Base-by-base conservation (phyloP, 1,140 invertebrate genomes). In the Diabrotica virgifera region DNA sequence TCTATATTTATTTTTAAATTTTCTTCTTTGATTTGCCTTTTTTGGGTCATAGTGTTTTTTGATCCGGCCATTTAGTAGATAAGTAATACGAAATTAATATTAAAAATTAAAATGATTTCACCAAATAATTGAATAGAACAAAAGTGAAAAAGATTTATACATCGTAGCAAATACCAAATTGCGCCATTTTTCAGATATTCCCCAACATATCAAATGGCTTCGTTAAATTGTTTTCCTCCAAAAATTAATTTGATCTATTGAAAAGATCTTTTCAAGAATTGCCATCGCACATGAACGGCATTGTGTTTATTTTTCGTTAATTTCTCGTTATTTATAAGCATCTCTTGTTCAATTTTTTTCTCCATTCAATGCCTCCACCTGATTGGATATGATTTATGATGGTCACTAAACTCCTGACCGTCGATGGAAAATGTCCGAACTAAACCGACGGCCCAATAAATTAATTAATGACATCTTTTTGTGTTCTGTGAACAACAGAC, bases 381-480 rank as follows among this genome's bases (percentile, higher is more conserved):
- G 40, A 46, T 46, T 46, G 40, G 40, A 46, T 46, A 46, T 46
- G 40, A 46, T 46, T 46, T 46, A 46, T 46, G 40, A n/a, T 10
- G 3, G n/a, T 10, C 40, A 46, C n/a, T n/a, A 46, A 46, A n/a
- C 8, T 46, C 40, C 40, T 46, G 40, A 46, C 40, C n/a, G 40
- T 46, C 8, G 8, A 46, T 46, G 0, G n/a, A 46, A 46, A 46
- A 8, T 46, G 40, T 46, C 24, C 24, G 24, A 4, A 46, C 8
- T 46, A 8, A 46, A 46, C 8, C 40, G 40, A 2, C 40, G 4
- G 40, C 40, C n/a, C 40, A 46, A 46, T 46, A 46, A 46, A 46
- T 46, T 46, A 46, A 46, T 46, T 46, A 46, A 46, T 46, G 40
- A 46, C 40, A 46, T 46, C 40, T 46, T 46, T 46, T 46, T 46